Base-by-base conservation (phyloP, 2,888 invertebrate genomes). In the Catonia carolina region DNA sequence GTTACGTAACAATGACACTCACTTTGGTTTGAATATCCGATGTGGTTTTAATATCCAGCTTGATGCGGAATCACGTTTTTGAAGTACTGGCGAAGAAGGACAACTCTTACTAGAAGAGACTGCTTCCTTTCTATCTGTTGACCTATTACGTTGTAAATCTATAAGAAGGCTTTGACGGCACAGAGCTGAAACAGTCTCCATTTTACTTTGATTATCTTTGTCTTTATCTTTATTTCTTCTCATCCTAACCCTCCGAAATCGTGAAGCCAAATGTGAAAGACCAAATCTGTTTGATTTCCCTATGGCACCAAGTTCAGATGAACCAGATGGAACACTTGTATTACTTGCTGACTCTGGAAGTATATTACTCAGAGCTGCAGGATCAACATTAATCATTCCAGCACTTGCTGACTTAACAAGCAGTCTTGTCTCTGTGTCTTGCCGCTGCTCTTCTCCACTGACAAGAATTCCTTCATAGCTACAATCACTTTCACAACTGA, bases 121-220 rank as follows among this genome's bases (percentile, higher is more conserved):
- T 10, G 55, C 55, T 10, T 42, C 14, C 8, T 35, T 20, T 18
- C 55, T 50, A 18, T 22, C 55, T 12, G 54, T 20, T 27, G 35
- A 27, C 42, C 36, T 49, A n/a, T 39, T 41, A 10, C 31, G 53
- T 17, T 54, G 41, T n/a, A 81, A 75, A 66, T 82, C 80, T 10
- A 88, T 85, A 3, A 87, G 73, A 2, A 89, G 72, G 66, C 86
- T 88, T 69, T 89, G 89, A 1, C 88, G 76, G 64, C 88, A 89
- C 3, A 89, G 75, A 2, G 81, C 77, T 0, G 86, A 81, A 0
- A 89, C 78, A 0, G 85, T 82, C 55, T 55, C 52, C 33, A 59
- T 31, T 66, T 73, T 75, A 23, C 67, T 66, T 12, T 33, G 47
- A 27, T 27, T 27, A 1, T 45, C 45, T 17, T 27, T 22, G 6